Percentiles rank a stretch among this genome's conserved stretches.
Evolutionary conservation across 2,113 vertebrate species (phyloP).

Genomic region (Alligator mississippiensis): DNA sequence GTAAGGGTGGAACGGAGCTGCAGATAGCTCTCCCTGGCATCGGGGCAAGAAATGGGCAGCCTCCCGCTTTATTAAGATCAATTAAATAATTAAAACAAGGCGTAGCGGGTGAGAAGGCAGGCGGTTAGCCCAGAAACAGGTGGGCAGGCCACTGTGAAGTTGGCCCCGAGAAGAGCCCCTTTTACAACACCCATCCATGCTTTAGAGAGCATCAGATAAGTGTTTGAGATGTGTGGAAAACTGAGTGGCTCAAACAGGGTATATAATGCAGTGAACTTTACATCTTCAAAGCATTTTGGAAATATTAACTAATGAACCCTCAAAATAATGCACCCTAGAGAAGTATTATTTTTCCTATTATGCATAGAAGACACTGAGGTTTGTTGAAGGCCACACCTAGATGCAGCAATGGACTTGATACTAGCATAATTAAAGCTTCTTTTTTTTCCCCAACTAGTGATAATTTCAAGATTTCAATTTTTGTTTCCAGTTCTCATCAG

Average conservation of each 20-base stretch:
- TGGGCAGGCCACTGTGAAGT: no score
- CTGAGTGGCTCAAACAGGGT: neutral
- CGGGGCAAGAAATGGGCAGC: no score
- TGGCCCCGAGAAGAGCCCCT: no score
- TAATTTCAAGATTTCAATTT: no score
- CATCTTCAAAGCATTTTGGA: neutral
- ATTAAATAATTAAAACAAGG: no score
- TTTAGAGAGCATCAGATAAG: neutral
- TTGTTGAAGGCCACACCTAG: neutral
- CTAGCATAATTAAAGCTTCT: neutral
- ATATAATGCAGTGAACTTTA: neutral
- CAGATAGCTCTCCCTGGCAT: no score
- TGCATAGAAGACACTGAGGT: neutral
- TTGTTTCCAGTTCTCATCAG: no score
- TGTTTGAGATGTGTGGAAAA: neutral
- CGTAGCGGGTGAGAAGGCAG: no score
- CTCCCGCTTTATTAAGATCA: no score
- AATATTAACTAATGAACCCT: neutral
- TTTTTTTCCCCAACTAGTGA: no score
- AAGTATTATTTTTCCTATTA: neutral
- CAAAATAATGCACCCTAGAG: neutral
- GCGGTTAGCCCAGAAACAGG: no score
- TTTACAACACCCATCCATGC: neutral
- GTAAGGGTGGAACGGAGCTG: no score
- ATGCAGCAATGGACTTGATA: neutral